Conservation (phyloP, 2,888 invertebrate genomes). For the Lepetodrilus schrolli region DNA sequence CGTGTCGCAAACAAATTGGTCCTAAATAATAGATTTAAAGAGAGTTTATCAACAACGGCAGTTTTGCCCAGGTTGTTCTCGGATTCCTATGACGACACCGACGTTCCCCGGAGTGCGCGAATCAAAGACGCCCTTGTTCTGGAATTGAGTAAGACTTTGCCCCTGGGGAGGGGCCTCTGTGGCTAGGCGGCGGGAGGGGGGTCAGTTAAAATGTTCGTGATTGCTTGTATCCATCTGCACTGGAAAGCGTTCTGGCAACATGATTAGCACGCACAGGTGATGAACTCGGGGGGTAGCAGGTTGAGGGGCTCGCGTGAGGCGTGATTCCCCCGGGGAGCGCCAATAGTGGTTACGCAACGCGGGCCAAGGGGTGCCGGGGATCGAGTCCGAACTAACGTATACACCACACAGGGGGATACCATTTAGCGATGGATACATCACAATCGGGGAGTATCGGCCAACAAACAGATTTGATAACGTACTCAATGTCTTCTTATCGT, state of each 20-base stretch:
- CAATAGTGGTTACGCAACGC: background rate
- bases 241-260: background rate
- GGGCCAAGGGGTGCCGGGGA: background rate
- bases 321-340: background rate
- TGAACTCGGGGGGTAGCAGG: background rate
- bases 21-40: constrained; percentile 14
- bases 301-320: background rate
- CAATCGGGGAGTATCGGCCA: background rate
- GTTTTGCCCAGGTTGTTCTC: background rate
- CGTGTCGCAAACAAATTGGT: constrained; percentile 15
- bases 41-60: background rate
- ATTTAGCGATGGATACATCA: background rate
- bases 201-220: background rate
- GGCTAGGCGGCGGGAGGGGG: background rate
- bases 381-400: no score
- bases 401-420: background rate
- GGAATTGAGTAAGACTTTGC: background rate
- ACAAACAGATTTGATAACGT: background rate
- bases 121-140: background rate
- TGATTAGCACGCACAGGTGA: constrained; percentile 1
- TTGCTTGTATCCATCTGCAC: background rate
- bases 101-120: background rate
- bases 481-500: background rate
- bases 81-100: background rate
- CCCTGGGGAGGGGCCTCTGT: background rate